These are phyloP conservation scores for Notocelia uddmanniana DNA, from an alignment of 2,888 invertebrate species.

Conservation along the genomic window DNA sequence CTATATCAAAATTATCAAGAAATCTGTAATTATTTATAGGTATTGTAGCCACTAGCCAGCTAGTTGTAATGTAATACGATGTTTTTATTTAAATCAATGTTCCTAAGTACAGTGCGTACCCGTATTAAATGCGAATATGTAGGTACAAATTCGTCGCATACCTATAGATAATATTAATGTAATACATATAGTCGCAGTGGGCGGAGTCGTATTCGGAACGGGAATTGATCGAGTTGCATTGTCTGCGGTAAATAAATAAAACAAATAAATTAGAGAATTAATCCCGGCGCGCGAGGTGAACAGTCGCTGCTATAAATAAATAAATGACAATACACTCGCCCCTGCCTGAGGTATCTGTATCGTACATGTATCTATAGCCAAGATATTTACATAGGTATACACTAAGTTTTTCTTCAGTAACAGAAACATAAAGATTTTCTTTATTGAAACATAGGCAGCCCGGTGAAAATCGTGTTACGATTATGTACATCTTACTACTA, in stretches of 20 bases:
- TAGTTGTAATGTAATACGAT: too few species aligned
- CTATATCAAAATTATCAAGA: too few species aligned
- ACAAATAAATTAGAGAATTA: constrained; percentile 44
- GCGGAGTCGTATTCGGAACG: constrained; percentile 38
- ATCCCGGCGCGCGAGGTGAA: constrained; percentile 30
- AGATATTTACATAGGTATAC: not conserved
- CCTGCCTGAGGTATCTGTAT: not conserved
- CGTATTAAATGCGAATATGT: not conserved
- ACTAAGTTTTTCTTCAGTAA: not conserved
- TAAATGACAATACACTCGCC: constrained; percentile 13
- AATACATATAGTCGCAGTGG: constrained; percentile 24
- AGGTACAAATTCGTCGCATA: not conserved
- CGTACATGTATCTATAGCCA: not conserved
- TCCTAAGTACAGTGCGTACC: too few species aligned
- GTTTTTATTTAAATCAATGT: too few species aligned
- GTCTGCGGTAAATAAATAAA: constrained; percentile 40
- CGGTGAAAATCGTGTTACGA: too few species aligned
- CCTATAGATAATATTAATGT: constrained; percentile 4
- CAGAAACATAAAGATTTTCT: too few species aligned
- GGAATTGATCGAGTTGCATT: constrained; percentile 46
- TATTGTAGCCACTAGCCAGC: too few species aligned
- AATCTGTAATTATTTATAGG: too few species aligned
- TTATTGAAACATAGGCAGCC: too few species aligned
- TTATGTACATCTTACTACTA: too few species aligned
- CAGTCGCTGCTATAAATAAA: constrained; percentile 21